phyloP scores from a whole-genome alignment of 1,140 invertebrate genomes.

The Drosophila pachea region DNA sequence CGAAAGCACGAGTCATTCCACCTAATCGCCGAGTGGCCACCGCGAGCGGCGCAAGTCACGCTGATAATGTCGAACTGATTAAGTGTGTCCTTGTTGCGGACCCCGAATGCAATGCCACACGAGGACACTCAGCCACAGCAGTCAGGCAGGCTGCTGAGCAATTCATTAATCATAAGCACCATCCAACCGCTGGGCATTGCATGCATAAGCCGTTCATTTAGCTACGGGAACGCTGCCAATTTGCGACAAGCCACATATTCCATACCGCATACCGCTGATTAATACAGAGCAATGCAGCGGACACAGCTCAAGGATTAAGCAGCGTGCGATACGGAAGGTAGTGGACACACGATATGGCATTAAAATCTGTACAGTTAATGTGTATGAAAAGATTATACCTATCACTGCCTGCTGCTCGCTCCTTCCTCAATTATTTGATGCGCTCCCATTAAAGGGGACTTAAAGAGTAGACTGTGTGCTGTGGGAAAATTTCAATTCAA shows the following conservation, averaged over 20 bases:
- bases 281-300: not conserved
- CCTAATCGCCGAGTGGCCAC: conserved; percentile 44
- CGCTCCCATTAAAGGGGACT: too few species aligned
- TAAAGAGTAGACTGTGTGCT: not conserved
- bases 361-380: too few species aligned
- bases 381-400: too few species aligned
- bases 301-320: not conserved
- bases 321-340: not conserved
- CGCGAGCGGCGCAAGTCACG: conserved; percentile 45
- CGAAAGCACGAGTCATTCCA: conserved; percentile 39
- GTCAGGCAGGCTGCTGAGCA: conserved; percentile 2
- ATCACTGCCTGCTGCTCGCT: too few species aligned
- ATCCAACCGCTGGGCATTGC: not conserved
- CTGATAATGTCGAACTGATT: conserved; percentile 55
- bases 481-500: conserved; percentile 30
- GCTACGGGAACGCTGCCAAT: not conserved
- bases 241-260: not conserved
- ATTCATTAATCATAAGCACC: conserved; percentile 41
- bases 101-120: conserved; percentile 17
- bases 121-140: conserved; percentile 7
- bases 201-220: conserved; percentile 9
- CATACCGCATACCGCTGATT: conserved; percentile 6
- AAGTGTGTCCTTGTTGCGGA: conserved; percentile 41
- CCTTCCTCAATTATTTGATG: too few species aligned
- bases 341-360: too few species aligned